Percentiles rank a stretch among this genome's conserved stretches.
Conservation (phyloP, 2,113 vertebrate species). For the Sylvia atricapilla region DNA sequence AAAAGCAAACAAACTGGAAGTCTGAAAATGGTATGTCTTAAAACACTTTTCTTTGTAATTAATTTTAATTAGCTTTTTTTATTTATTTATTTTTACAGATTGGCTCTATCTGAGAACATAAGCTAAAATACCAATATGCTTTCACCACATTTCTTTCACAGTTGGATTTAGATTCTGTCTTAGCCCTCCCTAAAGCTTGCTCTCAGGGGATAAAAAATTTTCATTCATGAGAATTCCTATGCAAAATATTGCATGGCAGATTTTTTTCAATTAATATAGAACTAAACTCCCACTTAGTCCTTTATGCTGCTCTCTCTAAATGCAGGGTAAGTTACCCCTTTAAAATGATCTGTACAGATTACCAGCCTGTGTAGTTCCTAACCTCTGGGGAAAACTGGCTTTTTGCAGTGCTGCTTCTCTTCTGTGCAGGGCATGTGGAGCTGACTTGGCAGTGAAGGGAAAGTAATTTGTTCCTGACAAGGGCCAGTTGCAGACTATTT, state of each 20-base stretch:
- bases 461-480: constrained; percentile 66
- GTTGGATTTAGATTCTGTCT: not conserved
- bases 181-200: not conserved
- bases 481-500: constrained; percentile 65
- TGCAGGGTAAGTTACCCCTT: not conserved
- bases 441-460: constrained; percentile 49
- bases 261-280: not conserved
- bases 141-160: not conserved
- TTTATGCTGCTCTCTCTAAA: not conserved
- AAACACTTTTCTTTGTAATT: not conserved
- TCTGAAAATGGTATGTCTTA: not conserved
- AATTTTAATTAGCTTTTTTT: not conserved
- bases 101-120: not conserved
- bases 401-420: constrained; percentile 30
- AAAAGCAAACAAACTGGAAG: not conserved
- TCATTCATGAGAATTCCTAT: not conserved
- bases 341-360: not conserved
- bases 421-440: not conserved
- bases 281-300: not conserved
- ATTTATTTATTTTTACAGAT: not conserved
- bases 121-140: not conserved
- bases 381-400: constrained; percentile 27
- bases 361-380: not conserved
- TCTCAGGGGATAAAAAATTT: not conserved
- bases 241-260: not conserved